Conservation (phyloP, 2,797 vertebrate genomes). For the Xenentodon cancila region DNA sequence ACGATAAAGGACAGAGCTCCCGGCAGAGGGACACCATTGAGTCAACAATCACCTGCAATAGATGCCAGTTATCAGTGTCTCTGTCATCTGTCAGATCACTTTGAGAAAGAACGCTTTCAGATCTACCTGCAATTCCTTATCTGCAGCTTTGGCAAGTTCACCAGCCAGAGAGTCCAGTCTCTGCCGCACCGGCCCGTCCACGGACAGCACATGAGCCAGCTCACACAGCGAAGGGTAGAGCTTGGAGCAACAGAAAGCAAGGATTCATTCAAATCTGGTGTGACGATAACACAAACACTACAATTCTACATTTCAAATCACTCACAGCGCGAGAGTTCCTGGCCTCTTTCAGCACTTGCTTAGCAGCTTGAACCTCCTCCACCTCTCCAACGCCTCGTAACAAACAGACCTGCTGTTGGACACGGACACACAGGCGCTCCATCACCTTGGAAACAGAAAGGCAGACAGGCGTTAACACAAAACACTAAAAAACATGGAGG, state of each 20-base stretch:
- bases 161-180: constrained; percentile 88
- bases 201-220: constrained; percentile 89
- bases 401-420: constrained; percentile 89
- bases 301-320: constrained; percentile 19
- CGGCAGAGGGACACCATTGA: constrained; percentile 90
- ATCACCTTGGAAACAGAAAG: constrained; percentile 85
- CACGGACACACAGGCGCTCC: constrained; percentile 89
- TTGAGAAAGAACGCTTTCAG: constrained; percentile 1
- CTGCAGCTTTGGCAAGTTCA: constrained; percentile 91
- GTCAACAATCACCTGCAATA: constrained; percentile 87
- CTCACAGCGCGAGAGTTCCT: constrained; percentile 91
- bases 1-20: constrained; percentile 88
- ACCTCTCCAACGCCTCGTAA: constrained; percentile 84
- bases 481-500: constrained; percentile 4
- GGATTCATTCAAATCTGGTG: constrained; percentile 4
- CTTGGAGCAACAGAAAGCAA: constrained; percentile 57
- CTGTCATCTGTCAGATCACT: background rate
- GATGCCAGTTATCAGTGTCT: constrained; percentile 20
- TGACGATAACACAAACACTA: background rate
- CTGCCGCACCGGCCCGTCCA: constrained; percentile 89
- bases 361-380: constrained; percentile 88
- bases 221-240: constrained; percentile 92
- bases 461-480: constrained; percentile 9
- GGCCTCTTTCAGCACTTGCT: constrained; percentile 91
- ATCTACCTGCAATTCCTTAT: constrained; percentile 91